Percentiles rank a stretch among this genome's conserved stretches.
phyloP scores from a whole-genome alignment of 2,888 invertebrate species.

The Amblyteles armatorius region DNA sequence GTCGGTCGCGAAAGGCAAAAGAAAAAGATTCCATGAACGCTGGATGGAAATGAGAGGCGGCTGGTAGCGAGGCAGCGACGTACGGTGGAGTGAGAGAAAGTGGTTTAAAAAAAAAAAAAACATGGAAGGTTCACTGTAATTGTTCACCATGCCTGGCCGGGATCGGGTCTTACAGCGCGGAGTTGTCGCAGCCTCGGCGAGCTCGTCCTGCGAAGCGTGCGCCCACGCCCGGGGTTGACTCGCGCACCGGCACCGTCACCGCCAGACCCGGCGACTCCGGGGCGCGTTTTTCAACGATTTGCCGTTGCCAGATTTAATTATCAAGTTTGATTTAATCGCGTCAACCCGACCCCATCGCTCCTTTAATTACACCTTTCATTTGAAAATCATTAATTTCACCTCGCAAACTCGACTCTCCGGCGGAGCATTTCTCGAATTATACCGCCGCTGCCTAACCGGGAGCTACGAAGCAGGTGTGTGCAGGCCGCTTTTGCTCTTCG shows the following conservation, averaged over 20 bases:
- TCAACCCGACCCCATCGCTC: slow-evolving; percentile 40
- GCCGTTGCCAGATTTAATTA: slow-evolving; percentile 79
- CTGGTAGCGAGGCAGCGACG: not conserved
- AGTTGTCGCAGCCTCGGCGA: slow-evolving; percentile 53
- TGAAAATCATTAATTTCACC: slow-evolving; percentile 72
- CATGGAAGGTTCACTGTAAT: slow-evolving; percentile 52
- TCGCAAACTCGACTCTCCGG: not conserved
- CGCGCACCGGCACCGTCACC: slow-evolving; percentile 20
- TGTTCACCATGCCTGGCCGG: slow-evolving; percentile 41
- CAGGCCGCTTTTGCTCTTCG: slow-evolving; percentile 30
- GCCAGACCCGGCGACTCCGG: slow-evolving; percentile 18
- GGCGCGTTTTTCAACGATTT: slow-evolving; percentile 69
- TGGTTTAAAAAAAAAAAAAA: slow-evolving; percentile 47
- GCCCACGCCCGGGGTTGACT: slow-evolving; percentile 22
- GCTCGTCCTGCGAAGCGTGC: slow-evolving; percentile 50
- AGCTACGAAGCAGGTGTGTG: not conserved
- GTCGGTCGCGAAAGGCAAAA: slow-evolving; percentile 44
- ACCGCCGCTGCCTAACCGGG: not conserved
- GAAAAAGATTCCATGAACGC: slow-evolving; percentile 57
- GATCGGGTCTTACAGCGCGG: slow-evolving; percentile 38
- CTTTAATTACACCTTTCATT: slow-evolving; percentile 72
- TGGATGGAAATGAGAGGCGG: slow-evolving; percentile 25
- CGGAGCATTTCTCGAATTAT: not conserved
- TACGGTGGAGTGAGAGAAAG: slow-evolving; percentile 28
- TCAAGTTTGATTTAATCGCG: slow-evolving; percentile 79